phyloP scores from a whole-genome alignment of 2,113 vertebrate genomes.

The Abramis brama region DNA sequence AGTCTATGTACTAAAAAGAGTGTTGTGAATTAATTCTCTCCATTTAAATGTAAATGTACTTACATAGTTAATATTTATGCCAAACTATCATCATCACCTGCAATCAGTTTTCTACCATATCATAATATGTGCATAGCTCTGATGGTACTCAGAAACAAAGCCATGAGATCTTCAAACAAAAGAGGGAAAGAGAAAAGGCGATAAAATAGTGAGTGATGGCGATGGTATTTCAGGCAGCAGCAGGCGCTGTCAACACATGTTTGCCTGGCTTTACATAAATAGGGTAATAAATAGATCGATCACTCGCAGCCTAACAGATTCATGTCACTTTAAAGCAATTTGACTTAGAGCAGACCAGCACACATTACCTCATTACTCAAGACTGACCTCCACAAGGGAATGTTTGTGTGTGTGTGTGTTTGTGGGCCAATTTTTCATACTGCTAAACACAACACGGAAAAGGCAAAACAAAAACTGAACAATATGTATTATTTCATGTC shows the following conservation, averaged over 20 bases:
- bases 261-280: constrained; percentile 74
- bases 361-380: constrained; percentile 68
- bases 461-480: neutral
- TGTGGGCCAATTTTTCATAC: neutral
- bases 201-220: constrained; percentile 71
- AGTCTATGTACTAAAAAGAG: neutral
- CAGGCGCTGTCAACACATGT: constrained; percentile 63
- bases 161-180: constrained; percentile 57
- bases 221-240: constrained; percentile 69
- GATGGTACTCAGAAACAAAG: constrained; percentile 60
- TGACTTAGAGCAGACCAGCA: constrained; percentile 62
- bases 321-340: constrained; percentile 69
- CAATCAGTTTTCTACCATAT: neutral
- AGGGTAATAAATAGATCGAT: constrained; percentile 77
- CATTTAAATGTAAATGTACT: neutral
- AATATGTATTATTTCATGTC: too few species aligned
- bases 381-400: constrained; percentile 35
- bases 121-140: constrained; percentile 21
- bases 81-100: neutral
- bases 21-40: neutral
- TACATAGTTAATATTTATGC: neutral
- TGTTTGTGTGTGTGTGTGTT: neutral
- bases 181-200: constrained; percentile 47
- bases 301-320: constrained; percentile 67
- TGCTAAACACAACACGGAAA: neutral